These are phyloP conservation scores for Alligator sinensis DNA, from an alignment of 2,113 vertebrate genomes.

Conservation along the genomic window DNA sequence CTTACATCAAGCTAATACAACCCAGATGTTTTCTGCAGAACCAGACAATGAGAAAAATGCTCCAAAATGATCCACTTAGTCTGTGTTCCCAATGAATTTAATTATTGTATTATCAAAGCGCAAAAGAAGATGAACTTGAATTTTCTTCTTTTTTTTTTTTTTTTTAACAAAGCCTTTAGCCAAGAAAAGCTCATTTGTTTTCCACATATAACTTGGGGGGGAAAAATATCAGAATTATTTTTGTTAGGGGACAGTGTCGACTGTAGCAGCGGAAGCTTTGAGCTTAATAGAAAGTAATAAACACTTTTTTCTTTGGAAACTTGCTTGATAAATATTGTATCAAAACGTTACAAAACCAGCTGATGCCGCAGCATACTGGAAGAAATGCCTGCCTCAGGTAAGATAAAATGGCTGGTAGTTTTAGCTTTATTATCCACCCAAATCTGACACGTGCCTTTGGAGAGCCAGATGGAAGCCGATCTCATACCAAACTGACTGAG, in stretches of 20 bases:
- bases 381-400: not conserved
- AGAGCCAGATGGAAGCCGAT: not conserved
- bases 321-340: not conserved
- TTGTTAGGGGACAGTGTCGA: not conserved
- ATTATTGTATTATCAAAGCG: conserved; percentile 73
- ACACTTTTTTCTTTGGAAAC: not conserved
- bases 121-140: conserved; percentile 49
- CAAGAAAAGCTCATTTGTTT: conserved; percentile 31
- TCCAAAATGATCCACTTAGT: conserved; percentile 64
- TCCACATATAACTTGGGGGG: conserved; percentile 15
- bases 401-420: not conserved
- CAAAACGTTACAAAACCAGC: not conserved
- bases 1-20: conserved; percentile 75
- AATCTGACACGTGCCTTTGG: not conserved
- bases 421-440: not conserved
- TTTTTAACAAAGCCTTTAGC: conserved; percentile 44
- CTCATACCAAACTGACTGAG: not conserved
- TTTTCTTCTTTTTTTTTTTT: conserved; percentile 8
- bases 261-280: not conserved
- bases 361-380: not conserved
- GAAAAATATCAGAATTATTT: conserved; percentile 12
- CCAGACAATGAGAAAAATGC: conserved; percentile 73
- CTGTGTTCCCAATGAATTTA: conserved; percentile 78
- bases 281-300: not conserved
- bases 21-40: conserved; percentile 74